Evolutionary conservation across 2,888 invertebrate species (phyloP), one percentile per base, ranked within the genome.

Genomic region (Platycheirus rosarum): DNA sequence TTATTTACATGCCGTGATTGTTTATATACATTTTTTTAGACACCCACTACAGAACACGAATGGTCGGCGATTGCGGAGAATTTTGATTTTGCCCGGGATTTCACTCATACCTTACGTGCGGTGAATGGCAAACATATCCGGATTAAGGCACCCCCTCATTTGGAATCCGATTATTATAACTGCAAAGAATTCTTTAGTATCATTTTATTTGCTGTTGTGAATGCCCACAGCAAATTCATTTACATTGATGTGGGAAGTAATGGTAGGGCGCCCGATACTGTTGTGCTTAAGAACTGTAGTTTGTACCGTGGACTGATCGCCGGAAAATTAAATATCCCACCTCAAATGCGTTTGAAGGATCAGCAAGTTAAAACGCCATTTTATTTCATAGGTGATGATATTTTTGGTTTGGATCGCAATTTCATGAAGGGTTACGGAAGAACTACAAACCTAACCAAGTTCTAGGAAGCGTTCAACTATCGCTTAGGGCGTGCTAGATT

Each of bases 1-100:
- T 2, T 6, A 2, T 4, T 40, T 13, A 40, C 1, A 13, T 6
- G 5, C n/a, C n/a, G n/a, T n/a, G n/a, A 42, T 18, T 35, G 6
- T 26, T 13, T 14, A 11, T 29, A 48, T 35, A 8, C 2, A 4
- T 46, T 18, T 48, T 6, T 42, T 60, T 44, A 44, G 44, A 44
- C 29, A 44, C 20, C 23, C 14, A 63, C 48, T 5, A 62, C 62
- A 32, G 26, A 62, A 62, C 13, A 46, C 32, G 40, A 62, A 46
- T 26, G 32, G 32, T 35, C 9, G 18, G 11, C 32, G 20, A 32
- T 35, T n/a, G 8, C 63, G 0, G 9, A 18, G 4, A 48, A 63
- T 18, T 63, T 48, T 5, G 13, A 11, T 8, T 6, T 13, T 29
- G 13, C 4, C 7, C 48, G 44, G 62, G 46, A 62, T 8, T 62